These are phyloP conservation scores for Chaitophorus viminalis DNA, from an alignment of 2,888 invertebrate species.

Conservation along the genomic window DNA sequence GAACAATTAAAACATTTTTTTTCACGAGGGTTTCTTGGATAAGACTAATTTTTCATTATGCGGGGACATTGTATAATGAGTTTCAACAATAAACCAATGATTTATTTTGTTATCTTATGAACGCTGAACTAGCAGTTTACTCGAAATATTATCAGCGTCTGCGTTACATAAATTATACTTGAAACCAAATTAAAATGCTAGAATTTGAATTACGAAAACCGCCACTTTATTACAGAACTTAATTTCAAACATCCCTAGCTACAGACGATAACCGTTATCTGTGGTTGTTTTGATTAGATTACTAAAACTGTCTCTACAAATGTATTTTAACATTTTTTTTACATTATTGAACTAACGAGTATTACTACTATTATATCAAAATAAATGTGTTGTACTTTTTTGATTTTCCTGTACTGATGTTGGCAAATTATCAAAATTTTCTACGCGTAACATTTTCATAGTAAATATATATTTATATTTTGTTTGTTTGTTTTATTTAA, in stretches of 20 bases:
- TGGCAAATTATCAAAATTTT: constrained; percentile 47
- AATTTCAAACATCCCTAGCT: constrained; percentile 21
- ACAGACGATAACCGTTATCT: constrained; percentile 30
- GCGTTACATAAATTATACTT: background rate
- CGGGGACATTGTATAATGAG: constrained; percentile 19
- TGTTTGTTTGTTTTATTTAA: constrained; percentile 23
- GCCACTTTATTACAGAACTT: constrained; percentile 4
- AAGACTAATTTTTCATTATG: constrained; percentile 5
- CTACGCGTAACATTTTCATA: constrained; percentile 37
- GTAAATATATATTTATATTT: constrained; percentile 12
- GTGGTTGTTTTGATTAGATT: constrained; percentile 12
- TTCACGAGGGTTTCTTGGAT: constrained; percentile 20
- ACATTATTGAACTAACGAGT: background rate
- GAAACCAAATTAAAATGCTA: constrained; percentile 20
- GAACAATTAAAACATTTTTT: constrained; percentile 12
- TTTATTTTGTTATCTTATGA: constrained; percentile 34
- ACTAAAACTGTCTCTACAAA: background rate
- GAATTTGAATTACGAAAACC: constrained; percentile 30
- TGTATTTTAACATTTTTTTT: background rate
- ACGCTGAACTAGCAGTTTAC: constrained; percentile 43
- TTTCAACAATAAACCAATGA: constrained; percentile 15
- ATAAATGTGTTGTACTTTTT: background rate
- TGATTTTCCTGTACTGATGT: background rate
- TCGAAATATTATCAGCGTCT: constrained; percentile 30
- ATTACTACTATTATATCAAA: constrained; percentile 2